These are phyloP conservation scores for Odontomachus brunneus DNA, from an alignment of 1,140 invertebrate species.

Conservation along the genomic window DNA sequence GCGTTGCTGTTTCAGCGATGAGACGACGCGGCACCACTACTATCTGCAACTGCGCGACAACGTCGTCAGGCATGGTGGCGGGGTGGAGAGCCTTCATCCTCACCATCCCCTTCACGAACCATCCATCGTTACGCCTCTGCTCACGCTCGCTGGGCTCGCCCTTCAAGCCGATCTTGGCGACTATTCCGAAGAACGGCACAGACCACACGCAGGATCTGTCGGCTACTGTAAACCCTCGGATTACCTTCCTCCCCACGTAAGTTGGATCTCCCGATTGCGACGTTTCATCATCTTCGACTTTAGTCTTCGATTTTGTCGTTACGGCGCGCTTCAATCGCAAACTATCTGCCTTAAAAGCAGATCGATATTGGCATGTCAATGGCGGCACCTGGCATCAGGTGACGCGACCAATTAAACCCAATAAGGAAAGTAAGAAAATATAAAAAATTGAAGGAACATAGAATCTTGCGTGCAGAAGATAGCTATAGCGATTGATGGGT, in stretches of 20 bases:
- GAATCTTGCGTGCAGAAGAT: too few relatives aligned
- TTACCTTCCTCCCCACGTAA: slow-evolving; percentile 88
- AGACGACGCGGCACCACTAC: slow-evolving; percentile 95
- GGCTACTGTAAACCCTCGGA: slow-evolving; percentile 94
- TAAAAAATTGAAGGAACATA: too few relatives aligned
- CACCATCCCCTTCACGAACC: slow-evolving; percentile 89
- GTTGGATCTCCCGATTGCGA: slow-evolving; percentile 57
- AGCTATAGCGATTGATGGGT: too few relatives aligned
- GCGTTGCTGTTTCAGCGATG: slow-evolving; percentile 88
- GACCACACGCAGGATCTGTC: slow-evolving; percentile 87
- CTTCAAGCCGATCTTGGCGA: slow-evolving; percentile 97
- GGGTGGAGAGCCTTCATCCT: slow-evolving; percentile 86
- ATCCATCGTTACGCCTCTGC: slow-evolving; percentile 85
- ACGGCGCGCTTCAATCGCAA: too few relatives aligned
- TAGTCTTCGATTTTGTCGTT: not conserved
- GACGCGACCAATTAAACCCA: too few relatives aligned
- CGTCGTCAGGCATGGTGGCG: slow-evolving; percentile 89
- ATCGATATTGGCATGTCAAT: too few relatives aligned
- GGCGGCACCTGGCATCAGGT: too few relatives aligned
- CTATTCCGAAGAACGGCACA: slow-evolving; percentile 86
- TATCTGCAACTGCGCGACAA: slow-evolving; percentile 97
- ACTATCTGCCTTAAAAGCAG: too few relatives aligned
- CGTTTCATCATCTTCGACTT: not conserved
- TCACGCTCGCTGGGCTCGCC: slow-evolving; percentile 93
- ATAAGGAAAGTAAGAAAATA: too few relatives aligned